Conservation (phyloP, 2,113 vertebrate genomes). For the Tetrax tetrax region DNA sequence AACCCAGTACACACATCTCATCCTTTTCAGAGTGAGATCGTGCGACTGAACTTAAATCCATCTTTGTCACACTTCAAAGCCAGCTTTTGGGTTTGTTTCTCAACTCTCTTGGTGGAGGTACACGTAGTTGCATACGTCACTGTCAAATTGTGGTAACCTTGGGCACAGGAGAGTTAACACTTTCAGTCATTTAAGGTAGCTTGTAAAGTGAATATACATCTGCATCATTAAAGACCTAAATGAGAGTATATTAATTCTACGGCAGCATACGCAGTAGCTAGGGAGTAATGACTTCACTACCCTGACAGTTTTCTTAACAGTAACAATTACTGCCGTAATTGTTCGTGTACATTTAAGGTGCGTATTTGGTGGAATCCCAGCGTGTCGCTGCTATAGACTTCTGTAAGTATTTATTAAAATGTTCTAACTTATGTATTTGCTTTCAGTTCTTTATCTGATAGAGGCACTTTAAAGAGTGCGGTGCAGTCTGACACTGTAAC, state of each 20-base stretch:
- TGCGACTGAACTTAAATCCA: neutral
- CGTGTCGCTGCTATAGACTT: neutral
- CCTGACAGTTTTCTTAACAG: neutral
- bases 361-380: neutral
- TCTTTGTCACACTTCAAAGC: neutral
- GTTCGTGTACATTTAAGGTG: neutral
- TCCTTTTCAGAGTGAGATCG: neutral
- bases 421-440: neutral
- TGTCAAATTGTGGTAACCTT: neutral
- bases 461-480: slow-evolving; percentile 74
- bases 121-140: neutral
- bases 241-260: neutral
- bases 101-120: neutral
- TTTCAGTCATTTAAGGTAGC: neutral
- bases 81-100: neutral
- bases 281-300: neutral
- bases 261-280: neutral
- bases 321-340: neutral
- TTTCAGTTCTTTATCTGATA: slow-evolving; percentile 89
- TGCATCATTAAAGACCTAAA: neutral
- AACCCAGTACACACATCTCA: neutral
- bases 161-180: neutral
- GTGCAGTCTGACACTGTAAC: slow-evolving; percentile 65
- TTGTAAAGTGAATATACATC: neutral
- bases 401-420: slow-evolving; percentile 17